These are phyloP conservation scores for Alexandromys oeconomus DNA, from an alignment of 2,797 vertebrate genomes.

Conservation along the genomic window DNA sequence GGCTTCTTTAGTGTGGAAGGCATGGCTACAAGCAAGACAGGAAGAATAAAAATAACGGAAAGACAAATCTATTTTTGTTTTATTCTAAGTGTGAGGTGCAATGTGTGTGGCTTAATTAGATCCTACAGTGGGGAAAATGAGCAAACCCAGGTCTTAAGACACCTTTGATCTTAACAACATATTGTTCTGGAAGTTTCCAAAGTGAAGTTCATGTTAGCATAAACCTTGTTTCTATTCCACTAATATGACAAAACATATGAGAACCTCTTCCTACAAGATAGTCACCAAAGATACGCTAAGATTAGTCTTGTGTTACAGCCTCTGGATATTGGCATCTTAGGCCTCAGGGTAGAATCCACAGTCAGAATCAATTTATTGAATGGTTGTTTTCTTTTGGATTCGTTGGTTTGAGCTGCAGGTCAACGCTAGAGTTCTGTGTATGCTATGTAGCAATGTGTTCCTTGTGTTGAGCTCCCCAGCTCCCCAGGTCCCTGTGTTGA, in stretches of 20 bases:
- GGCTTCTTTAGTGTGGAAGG: background rate
- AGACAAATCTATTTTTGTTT: background rate
- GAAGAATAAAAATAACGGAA: too few species aligned
- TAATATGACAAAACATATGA: background rate
- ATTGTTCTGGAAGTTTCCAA: background rate
- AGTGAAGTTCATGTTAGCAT: background rate
- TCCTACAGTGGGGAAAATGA: background rate
- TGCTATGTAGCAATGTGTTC: background rate
- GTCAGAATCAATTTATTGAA: background rate
- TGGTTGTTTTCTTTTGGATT: background rate
- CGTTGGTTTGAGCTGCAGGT: background rate
- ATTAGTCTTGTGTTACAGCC: background rate
- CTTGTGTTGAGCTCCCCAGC: background rate
- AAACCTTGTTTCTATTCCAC: background rate
- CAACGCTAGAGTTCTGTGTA: background rate
- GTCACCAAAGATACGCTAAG: background rate
- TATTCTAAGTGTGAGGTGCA: accelerated
- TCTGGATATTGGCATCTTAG: background rate
- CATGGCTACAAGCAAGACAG: accelerated
- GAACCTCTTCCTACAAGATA: background rate
- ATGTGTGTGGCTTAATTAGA: background rate
- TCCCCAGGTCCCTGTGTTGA: background rate
- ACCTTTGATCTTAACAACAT: background rate
- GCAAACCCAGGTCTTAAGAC: background rate
- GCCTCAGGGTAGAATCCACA: too few species aligned